Conservation (phyloP, 2,888 invertebrate species). For the Andrena fulva region DNA sequence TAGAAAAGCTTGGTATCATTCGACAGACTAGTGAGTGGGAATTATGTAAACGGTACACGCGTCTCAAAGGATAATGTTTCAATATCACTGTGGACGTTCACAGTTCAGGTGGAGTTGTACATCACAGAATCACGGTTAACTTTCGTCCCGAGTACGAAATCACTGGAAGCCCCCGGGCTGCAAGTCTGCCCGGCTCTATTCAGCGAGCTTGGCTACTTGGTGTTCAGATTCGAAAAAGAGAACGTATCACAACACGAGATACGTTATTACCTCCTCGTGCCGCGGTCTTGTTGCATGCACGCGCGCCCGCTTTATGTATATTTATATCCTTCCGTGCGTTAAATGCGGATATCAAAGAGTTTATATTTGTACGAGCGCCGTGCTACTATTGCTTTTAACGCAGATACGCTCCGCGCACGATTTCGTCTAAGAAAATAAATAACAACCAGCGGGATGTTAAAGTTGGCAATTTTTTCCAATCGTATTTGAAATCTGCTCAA, state of each 20-base stretch:
- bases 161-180: conserved; percentile 40
- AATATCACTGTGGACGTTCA: conserved; percentile 16
- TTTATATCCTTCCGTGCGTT: background rate
- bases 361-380: background rate
- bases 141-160: conserved; percentile 53
- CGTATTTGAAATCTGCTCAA: background rate
- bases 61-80: conserved; percentile 3
- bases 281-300: background rate
- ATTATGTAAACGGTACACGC: background rate
- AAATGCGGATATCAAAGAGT: conserved; percentile 5
- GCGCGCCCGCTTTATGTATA: background rate
- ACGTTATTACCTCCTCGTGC: conserved; percentile 1
- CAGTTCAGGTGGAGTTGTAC: conserved; percentile 26
- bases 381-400: background rate
- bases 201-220: conserved; percentile 32
- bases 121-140: conserved; percentile 53
- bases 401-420: background rate
- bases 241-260: conserved; percentile 23
- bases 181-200: conserved; percentile 36
- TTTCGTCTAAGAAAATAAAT: background rate
- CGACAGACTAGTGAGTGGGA: background rate
- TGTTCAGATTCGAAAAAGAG: conserved; percentile 44
- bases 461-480: background rate
- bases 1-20: background rate
- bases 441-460: background rate